A percentile compares a stretch with the other conserved stretches of the same genome.
These are phyloP conservation scores for Platerodrilus igneus DNA, from an alignment of 2,888 invertebrate species.

Conservation along the genomic window DNA sequence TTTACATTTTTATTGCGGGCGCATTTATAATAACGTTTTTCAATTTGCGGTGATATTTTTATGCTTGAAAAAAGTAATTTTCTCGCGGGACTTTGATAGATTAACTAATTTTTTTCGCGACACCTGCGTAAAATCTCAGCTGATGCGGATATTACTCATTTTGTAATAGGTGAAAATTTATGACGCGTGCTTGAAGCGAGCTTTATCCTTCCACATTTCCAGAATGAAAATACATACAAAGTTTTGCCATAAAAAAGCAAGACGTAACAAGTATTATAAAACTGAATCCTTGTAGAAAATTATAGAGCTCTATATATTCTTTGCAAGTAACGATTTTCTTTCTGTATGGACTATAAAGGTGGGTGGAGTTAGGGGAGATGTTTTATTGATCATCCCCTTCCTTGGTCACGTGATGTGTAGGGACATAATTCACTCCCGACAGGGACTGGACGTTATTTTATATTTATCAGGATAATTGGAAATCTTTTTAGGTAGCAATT, in stretches of 20 bases:
- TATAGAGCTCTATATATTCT: too few relatives aligned
- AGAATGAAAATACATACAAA: too few relatives aligned
- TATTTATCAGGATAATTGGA: constrained; percentile 20
- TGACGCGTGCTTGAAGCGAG: too few relatives aligned
- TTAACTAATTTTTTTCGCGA: constrained; percentile 17
- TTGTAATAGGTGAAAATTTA: too few relatives aligned
- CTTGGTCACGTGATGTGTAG: constrained; percentile 47
- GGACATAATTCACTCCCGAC: constrained; percentile 47
- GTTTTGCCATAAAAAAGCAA: too few relatives aligned
- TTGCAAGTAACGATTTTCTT: constrained; percentile 49
- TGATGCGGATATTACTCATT: too few relatives aligned
- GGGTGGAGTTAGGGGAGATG: constrained; percentile 47
- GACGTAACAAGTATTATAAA: too few relatives aligned
- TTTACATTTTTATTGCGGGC: constrained; percentile 51
- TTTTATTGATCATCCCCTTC: constrained; percentile 56
- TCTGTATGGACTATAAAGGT: constrained; percentile 40
- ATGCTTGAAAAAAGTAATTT: constrained; percentile 20
- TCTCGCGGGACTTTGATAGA: constrained; percentile 18
- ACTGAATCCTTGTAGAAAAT: too few relatives aligned
- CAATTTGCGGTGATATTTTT: constrained; percentile 38
- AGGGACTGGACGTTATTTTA: constrained; percentile 33
- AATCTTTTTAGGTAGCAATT: too few relatives aligned
- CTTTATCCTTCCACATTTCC: too few relatives aligned
- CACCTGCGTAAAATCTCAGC: too few relatives aligned
- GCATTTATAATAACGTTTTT: constrained; percentile 50